These are phyloP conservation scores for Alcedo atthis DNA, from an alignment of 2,797 vertebrate species.

Conservation along the genomic window DNA sequence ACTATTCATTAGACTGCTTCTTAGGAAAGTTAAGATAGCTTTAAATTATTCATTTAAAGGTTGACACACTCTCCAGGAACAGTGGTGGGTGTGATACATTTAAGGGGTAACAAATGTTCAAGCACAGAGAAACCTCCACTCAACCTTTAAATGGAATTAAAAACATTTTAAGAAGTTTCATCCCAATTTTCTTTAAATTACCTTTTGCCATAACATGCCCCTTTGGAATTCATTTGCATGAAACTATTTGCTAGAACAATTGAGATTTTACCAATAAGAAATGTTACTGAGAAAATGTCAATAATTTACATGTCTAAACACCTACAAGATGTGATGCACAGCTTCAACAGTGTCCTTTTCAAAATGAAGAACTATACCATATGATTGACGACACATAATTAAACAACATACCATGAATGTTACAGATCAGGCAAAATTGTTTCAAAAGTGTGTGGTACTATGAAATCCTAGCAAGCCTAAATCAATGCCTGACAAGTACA, in stretches of 20 bases:
- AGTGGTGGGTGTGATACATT: conserved; percentile 31
- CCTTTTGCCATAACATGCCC: not conserved
- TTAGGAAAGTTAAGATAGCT: conserved; percentile 31
- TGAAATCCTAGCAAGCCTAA: not conserved
- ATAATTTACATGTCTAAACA: not conserved
- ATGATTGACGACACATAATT: not conserved
- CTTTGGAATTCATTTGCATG: not conserved
- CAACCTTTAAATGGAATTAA: not conserved
- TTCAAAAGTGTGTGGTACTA: not conserved
- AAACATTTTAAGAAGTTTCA: not conserved
- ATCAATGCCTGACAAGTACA: not conserved
- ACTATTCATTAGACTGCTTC: conserved; percentile 10
- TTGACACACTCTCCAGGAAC: conserved; percentile 27
- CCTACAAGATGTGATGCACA: not conserved
- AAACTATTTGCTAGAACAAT: not conserved
- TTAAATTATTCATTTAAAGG: conserved; percentile 48
- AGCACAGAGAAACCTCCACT: not conserved
- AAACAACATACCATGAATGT: not conserved
- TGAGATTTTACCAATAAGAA: not conserved
- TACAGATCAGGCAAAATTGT: not conserved
- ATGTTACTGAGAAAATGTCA: not conserved
- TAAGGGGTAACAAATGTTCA: conserved; percentile 20
- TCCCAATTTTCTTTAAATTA: not conserved
- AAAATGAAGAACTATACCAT: not conserved
- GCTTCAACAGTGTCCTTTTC: not conserved